These are phyloP conservation scores for Cheilosia grossa DNA, from an alignment of 2,888 invertebrate genomes.

Conservation along the genomic window DNA sequence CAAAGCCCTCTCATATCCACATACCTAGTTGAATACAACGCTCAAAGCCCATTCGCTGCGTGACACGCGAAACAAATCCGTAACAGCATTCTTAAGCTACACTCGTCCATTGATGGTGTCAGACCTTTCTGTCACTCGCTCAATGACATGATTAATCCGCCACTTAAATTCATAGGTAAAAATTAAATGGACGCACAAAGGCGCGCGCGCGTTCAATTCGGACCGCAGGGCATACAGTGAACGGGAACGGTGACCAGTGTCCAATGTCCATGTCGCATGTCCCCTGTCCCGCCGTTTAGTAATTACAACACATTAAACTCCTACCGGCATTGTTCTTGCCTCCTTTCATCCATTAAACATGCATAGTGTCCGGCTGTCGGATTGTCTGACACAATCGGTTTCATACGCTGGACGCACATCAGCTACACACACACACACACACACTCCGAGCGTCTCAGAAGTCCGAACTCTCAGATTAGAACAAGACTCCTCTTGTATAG, in stretches of 20 bases:
- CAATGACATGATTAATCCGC: slow-evolving; percentile 73
- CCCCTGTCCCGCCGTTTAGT: slow-evolving; percentile 28
- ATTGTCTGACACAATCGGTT: slow-evolving; percentile 46
- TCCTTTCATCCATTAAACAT: slow-evolving; percentile 71
- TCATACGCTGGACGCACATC: slow-evolving; percentile 21
- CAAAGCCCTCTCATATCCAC: slow-evolving; percentile 15
- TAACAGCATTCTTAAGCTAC: slow-evolving; percentile 55
- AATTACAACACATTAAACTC: slow-evolving; percentile 72
- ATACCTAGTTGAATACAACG: slow-evolving; percentile 26
- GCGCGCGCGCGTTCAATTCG: background rate
- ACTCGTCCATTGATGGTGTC: slow-evolving; percentile 29
- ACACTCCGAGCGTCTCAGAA: background rate
- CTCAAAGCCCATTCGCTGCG: slow-evolving; percentile 46
- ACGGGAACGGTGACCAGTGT: no score
- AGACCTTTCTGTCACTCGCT: slow-evolving; percentile 60
- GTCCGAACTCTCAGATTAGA: slow-evolving; percentile 57
- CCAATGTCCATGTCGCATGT: background rate
- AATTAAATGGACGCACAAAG: slow-evolving; percentile 59
- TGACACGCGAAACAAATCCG: slow-evolving; percentile 58
- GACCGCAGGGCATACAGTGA: background rate
- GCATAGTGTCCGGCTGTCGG: slow-evolving; percentile 69
- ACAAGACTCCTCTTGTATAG: slow-evolving; percentile 14
- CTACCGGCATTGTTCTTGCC: slow-evolving; percentile 70
- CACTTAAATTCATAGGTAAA: slow-evolving; percentile 70
- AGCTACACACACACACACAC: no score